Evolutionary conservation across 2,797 vertebrate genomes (phyloP), one percentile per base, ranked within the genome.

Genomic region (Vireo griseus): DNA sequence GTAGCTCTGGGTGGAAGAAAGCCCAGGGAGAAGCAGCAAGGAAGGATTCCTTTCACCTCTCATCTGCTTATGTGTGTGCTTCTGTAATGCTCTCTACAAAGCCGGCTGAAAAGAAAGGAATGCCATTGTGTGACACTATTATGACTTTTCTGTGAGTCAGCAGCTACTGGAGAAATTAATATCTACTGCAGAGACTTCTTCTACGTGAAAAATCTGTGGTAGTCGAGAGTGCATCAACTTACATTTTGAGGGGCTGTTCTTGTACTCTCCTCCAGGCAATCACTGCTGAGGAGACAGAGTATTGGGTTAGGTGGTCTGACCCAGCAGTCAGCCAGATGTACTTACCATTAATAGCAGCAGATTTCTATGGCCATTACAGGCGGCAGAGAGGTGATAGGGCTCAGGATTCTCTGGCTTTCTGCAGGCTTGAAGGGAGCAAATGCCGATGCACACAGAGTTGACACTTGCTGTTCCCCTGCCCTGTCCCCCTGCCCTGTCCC

Each of bases 131-230:
- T 78, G 67, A 81, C 11, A 21, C 52, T 80, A 26, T 78, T 75
- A 73, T 78, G 55, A 88, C 45, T 79, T 69, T 69, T 42, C 16
- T 80, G 19, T 80, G 75, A 90, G 76, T 74, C 79, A 94, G 78
- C 59, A 92, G 18, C 28, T 83, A 52, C 52, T 80, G 51, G 52
- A 88, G 81, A 83, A 45, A n/a, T 89, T 65, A 63, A 2, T 37
- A 48, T 57, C 65, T 71, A 35, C 21, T 69, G 29, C 51, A 73
- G 44, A 72, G 33, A 55, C 31, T 31, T 77, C 21, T 75, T 62
- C 40, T 48, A 50, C 1, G 5, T n/a, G 40, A 76, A 84, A 77
- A 73, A 83, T 7, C 1, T 29, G 19, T 0, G 3, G 19, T 50
- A 77, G 45, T 9, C 66, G 31, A 72, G 37, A 85, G 59, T n/a